Evolutionary conservation across 2,888 invertebrate species (phyloP).

Genomic region (Drosophila diplacantha): DNA sequence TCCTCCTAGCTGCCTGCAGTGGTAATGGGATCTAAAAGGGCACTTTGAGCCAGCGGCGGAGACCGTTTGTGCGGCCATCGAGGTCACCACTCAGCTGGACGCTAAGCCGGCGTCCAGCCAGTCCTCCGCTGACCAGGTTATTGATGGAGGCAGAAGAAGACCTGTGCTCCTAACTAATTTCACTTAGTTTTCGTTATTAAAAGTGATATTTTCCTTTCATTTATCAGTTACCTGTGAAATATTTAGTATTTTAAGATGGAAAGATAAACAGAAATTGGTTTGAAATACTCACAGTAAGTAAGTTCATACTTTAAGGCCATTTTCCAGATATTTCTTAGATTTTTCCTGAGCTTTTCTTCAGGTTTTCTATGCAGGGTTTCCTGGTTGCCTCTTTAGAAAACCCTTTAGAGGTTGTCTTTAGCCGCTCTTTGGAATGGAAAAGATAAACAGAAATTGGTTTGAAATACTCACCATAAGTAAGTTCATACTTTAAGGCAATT

Average conservation of each 20-base stretch:
- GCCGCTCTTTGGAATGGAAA: too few species aligned
- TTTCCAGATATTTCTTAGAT: background rate
- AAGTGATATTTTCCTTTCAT: background rate
- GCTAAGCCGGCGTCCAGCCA: conserved; percentile 1
- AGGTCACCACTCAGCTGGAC: conserved; percentile 28
- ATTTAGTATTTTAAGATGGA: background rate
- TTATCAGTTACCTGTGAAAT: background rate
- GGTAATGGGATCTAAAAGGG: conserved; percentile 61
- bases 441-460: background rate
- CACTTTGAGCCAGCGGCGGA: conserved; percentile 36
- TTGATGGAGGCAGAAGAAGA: background rate
- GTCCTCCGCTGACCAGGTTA: background rate
- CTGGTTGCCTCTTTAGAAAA: too few species aligned
- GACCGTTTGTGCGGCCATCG: conserved; percentile 44
- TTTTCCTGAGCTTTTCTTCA: too few species aligned
- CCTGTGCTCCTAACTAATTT: background rate
- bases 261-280: background rate
- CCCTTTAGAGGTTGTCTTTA: too few species aligned
- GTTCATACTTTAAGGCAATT: background rate
- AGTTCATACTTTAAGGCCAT: background rate
- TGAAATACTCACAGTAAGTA: background rate
- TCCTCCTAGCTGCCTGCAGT: conserved; percentile 26
- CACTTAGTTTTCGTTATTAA: background rate
- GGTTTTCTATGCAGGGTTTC: too few species aligned
- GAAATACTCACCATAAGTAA: background rate